Percentiles rank a stretch among this genome's conserved stretches.
Evolutionary conservation across 2,888 invertebrate species (phyloP).

Genomic region (Oligia latruncula): DNA sequence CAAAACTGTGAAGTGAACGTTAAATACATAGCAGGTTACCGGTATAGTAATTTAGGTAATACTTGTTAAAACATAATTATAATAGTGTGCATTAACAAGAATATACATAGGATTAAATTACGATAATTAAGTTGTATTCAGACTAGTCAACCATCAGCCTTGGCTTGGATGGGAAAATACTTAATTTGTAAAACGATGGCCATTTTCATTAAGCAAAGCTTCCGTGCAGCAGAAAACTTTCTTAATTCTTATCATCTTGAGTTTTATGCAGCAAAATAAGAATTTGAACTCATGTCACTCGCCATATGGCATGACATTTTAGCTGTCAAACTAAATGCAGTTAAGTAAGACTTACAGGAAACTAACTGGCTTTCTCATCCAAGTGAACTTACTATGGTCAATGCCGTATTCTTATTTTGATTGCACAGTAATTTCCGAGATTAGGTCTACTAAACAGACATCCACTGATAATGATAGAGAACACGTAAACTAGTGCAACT

Average conservation of each 20-base stretch:
- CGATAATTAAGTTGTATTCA: neutral
- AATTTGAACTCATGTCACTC: neutral
- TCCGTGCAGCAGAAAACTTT: neutral
- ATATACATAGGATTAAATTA: neutral
- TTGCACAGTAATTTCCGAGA: slow-evolving; percentile 47
- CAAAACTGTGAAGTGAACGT: slow-evolving; percentile 25
- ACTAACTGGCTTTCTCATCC: slow-evolving; percentile 10
- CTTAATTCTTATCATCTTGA: neutral
- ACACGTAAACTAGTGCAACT: slow-evolving; percentile 39
- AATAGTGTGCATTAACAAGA: neutral
- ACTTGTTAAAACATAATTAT: neutral
- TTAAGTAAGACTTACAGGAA: neutral
- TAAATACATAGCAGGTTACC: neutral
- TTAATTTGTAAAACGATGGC: neutral
- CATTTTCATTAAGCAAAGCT: neutral
- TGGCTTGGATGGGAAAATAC: neutral
- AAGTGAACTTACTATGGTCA: slow-evolving; percentile 5
- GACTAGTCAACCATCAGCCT: neutral
- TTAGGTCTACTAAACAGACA: slow-evolving; percentile 43
- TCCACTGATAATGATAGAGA: slow-evolving; percentile 47
- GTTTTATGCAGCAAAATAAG: neutral
- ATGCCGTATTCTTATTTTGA: slow-evolving; percentile 39
- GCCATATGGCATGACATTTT: neutral
- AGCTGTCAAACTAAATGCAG: neutral
- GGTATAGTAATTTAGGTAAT: slow-evolving; percentile 7